Evolutionary conservation across 2,113 vertebrate species (phyloP).

Genomic region (Indicator maculatus): DNA sequence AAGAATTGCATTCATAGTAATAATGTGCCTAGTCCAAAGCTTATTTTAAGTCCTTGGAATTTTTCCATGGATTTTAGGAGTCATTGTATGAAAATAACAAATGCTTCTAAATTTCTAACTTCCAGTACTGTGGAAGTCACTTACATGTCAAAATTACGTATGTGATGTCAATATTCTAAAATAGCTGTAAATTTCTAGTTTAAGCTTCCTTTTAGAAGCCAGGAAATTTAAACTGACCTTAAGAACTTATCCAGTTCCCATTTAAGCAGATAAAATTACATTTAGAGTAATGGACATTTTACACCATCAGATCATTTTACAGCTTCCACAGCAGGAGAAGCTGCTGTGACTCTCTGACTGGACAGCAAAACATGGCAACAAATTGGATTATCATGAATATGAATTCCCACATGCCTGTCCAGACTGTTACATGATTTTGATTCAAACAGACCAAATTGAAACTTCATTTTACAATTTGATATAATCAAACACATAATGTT

Average conservation of each 20-base stretch:
- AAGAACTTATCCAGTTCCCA: not conserved
- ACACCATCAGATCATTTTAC: not conserved
- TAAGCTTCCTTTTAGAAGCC: not conserved
- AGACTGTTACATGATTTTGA: not conserved
- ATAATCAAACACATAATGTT: not conserved
- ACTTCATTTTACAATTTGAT: not conserved
- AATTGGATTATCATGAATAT: not conserved
- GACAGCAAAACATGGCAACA: not conserved
- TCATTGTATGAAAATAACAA: slow-evolving; percentile 1
- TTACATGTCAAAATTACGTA: not conserved
- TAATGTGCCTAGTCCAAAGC: slow-evolving; percentile 13
- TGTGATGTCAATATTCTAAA: not conserved
- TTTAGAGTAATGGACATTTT: not conserved
- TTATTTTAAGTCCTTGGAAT: slow-evolving; percentile 34
- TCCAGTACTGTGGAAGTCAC: not conserved
- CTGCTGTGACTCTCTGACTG: not conserved
- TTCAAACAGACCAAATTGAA: not conserved
- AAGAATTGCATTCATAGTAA: slow-evolving; percentile 17
- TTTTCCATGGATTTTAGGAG: slow-evolving; percentile 10
- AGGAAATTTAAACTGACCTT: not conserved
- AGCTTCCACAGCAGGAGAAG: not conserved
- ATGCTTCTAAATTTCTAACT: not conserved
- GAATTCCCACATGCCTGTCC: not conserved
- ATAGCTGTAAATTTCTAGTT: not conserved
- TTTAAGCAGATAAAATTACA: not conserved